phyloP scores from a whole-genome alignment of 2,797 vertebrate genomes.

The Florisuga fusca region DNA sequence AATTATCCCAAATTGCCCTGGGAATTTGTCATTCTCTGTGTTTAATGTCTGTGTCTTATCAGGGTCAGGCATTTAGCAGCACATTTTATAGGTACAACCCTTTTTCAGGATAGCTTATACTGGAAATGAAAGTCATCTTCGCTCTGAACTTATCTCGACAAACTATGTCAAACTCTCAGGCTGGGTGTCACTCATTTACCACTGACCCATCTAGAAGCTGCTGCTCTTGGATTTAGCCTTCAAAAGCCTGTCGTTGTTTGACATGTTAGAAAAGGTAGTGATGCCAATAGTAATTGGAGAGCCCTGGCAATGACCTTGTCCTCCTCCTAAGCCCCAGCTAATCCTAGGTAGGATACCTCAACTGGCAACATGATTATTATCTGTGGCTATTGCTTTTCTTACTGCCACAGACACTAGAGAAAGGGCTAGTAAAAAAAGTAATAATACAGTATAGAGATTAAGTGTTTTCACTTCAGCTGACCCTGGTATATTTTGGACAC shows the following conservation, averaged over 20 bases:
- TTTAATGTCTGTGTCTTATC: neutral
- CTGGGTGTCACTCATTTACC: conserved; percentile 71
- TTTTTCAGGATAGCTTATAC: conserved; percentile 24
- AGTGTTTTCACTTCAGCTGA: conserved; percentile 46
- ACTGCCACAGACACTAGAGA: conserved; percentile 10
- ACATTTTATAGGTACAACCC: neutral
- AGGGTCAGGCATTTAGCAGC: neutral
- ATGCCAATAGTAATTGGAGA: conserved; percentile 75
- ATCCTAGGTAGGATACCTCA: conserved; percentile 66
- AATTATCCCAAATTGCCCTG: neutral
- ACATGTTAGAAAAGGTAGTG: conserved; percentile 66
- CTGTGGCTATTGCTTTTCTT: conserved; percentile 30
- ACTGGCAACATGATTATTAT: conserved; percentile 73
- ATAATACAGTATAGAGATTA: conserved; percentile 35
- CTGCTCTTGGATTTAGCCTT: conserved; percentile 76
- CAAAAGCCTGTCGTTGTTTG: conserved; percentile 72
- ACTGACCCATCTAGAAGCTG: conserved; percentile 67
- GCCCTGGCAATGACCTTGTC: conserved; percentile 77
- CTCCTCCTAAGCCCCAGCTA: conserved; percentile 68
- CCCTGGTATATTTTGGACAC: neutral
- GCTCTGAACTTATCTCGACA: conserved; percentile 74
- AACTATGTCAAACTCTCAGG: conserved; percentile 68
- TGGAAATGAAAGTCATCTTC: conserved; percentile 73
- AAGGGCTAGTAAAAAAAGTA: conserved; percentile 49
- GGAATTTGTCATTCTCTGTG: neutral